phyloP scores from a whole-genome alignment of 1,140 invertebrate genomes.

The Calycopis cecrops region DNA sequence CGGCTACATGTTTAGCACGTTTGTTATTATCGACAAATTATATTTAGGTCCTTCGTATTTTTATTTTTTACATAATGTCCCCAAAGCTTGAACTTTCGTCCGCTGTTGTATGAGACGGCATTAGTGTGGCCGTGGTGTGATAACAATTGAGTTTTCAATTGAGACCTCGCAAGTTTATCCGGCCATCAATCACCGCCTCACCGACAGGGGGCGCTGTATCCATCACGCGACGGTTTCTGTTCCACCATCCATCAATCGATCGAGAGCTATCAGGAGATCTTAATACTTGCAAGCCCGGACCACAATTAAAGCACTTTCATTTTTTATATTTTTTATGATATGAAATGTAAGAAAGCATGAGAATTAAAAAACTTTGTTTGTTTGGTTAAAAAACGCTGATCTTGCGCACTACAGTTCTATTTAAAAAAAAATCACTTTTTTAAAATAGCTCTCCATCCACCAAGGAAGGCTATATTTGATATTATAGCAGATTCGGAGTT shows the following conservation, averaged over 20 bases:
- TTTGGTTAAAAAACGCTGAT: too few species aligned
- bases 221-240: conserved; percentile 1
- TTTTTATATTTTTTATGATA: not conserved
- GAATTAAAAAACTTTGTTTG: too few species aligned
- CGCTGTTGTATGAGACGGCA: not conserved
- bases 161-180: not conserved
- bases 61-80: too few species aligned
- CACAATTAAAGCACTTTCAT: not conserved
- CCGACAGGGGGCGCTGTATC: not conserved
- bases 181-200: not conserved
- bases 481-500: too few species aligned
- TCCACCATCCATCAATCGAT: conserved; percentile 4
- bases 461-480: too few species aligned
- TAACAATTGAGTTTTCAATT: conserved; percentile 7
- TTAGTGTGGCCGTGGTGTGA: not conserved
- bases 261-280: not conserved
- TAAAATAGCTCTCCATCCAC: too few species aligned
- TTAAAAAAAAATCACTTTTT: too few species aligned
- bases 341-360: not conserved
- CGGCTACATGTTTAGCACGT: too few species aligned
- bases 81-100: too few species aligned
- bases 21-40: too few species aligned
- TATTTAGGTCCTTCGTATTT: too few species aligned
- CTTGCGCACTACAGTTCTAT: too few species aligned
- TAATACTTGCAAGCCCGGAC: not conserved